A percentile compares a stretch with the other conserved stretches of the same genome.
Evolutionary conservation across 1,140 invertebrate genomes (phyloP).

Genomic region (Octopus bimaculoides): DNA sequence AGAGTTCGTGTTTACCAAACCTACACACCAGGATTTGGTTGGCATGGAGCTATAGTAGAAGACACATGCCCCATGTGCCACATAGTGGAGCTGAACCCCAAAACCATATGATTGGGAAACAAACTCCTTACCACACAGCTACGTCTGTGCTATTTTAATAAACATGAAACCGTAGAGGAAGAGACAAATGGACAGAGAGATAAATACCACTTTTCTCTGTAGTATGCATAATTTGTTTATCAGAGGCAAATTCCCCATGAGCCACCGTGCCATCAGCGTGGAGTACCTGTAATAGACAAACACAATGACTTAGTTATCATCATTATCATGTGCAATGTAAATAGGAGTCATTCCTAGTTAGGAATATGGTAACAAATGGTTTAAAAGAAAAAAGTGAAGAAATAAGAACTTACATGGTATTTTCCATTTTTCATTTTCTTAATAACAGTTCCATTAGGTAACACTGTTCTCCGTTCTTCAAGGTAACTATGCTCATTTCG

Average conservation of each 20-base stretch:
- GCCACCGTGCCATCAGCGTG: conserved; percentile 53
- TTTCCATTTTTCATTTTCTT: conserved; percentile 53
- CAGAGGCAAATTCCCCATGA: conserved; percentile 12
- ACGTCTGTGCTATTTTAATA: neutral
- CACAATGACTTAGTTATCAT: neutral
- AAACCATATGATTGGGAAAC: no score
- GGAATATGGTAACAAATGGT: no score
- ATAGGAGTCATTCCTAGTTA: no score
- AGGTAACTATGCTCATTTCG: conserved; percentile 40
- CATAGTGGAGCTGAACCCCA: no score
- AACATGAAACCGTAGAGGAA: neutral
- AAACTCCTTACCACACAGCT: no score
- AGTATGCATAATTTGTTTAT: neutral
- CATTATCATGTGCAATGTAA: no score
- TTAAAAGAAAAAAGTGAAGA: no score
- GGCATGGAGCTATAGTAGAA: no score
- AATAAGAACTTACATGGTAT: conserved; percentile 2
- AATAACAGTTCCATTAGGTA: conserved; percentile 53
- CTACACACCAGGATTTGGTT: no score
- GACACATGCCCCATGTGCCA: no score
- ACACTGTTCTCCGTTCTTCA: conserved; percentile 50
- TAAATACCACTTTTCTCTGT: neutral
- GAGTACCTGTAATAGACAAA: conserved; percentile 37
- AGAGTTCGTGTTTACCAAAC: no score
- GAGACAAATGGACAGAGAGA: neutral